A percentile compares a stretch with the other conserved stretches of the same genome.
Evolutionary conservation across 2,888 invertebrate genomes (phyloP).

Genomic region (Lysandra bellargus): DNA sequence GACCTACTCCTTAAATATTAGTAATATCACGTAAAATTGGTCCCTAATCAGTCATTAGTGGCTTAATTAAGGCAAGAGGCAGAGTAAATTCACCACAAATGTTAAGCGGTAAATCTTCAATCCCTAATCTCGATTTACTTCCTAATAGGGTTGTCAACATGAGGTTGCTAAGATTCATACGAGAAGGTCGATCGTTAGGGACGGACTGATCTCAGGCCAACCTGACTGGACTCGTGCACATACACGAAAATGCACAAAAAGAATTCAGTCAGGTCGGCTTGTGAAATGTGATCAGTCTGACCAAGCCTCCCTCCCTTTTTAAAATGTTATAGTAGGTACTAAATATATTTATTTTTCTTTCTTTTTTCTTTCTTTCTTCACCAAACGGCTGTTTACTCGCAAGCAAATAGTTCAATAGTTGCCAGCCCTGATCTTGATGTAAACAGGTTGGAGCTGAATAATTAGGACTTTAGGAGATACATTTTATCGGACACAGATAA

Average conservation of each 20-base stretch:
- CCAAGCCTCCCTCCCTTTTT: neutral
- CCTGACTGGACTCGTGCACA: neutral
- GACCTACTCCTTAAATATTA: neutral
- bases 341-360: too few relatives aligned
- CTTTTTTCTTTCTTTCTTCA: too few relatives aligned
- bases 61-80: neutral
- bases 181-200: neutral
- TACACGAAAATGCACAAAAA: neutral
- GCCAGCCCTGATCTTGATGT: neutral
- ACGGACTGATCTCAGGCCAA: neutral
- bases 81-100: neutral
- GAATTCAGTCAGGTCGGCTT: neutral
- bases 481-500: constrained; percentile 8
- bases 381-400: neutral
- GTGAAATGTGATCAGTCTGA: neutral
- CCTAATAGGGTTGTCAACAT: neutral
- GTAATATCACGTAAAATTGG: neutral
- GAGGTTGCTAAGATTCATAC: neutral
- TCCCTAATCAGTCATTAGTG: neutral
- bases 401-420: neutral
- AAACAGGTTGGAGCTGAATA: neutral
- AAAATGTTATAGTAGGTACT: too few relatives aligned
- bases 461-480: neutral
- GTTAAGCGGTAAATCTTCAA: constrained; percentile 10
- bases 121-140: constrained; percentile 14